Percentiles rank a stretch among this genome's conserved stretches.
These are phyloP conservation scores for Sinocyclocheilus rhinocerous DNA, from an alignment of 2,113 vertebrate genomes.

Conservation along the genomic window DNA sequence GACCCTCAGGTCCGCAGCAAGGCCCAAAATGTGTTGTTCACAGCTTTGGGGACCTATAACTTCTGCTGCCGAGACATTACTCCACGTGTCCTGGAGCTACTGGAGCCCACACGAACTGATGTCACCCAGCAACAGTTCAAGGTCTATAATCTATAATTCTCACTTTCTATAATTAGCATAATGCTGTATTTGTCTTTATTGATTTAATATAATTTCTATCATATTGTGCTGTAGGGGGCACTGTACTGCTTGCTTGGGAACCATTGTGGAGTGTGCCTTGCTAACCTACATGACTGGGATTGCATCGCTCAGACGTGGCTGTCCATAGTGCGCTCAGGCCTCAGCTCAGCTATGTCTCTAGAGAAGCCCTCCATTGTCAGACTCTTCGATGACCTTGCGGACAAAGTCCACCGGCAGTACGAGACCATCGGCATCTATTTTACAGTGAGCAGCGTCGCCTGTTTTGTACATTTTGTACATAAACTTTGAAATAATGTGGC, in stretches of 20 bases:
- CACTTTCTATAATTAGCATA: not conserved
- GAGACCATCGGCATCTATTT: constrained; percentile 94
- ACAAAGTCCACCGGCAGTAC: constrained; percentile 92
- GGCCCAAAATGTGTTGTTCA: constrained; percentile 90
- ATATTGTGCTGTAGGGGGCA: constrained; percentile 79
- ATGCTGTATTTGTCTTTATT: not conserved
- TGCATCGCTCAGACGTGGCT: constrained; percentile 92
- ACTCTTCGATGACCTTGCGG: constrained; percentile 90
- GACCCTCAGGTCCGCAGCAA: constrained; percentile 87
- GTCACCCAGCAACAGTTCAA: constrained; percentile 93
- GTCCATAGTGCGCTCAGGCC: constrained; percentile 89
- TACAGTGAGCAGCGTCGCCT: constrained; percentile 75
- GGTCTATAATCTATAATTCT: constrained; percentile 67
- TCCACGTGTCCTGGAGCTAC: constrained; percentile 87
- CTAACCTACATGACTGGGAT: constrained; percentile 92
- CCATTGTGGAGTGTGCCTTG: constrained; percentile 83
- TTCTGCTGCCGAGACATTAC: constrained; percentile 95
- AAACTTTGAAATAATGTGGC: not conserved
- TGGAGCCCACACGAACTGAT: constrained; percentile 80
- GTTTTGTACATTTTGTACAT: not conserved
- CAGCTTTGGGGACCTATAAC: constrained; percentile 88
- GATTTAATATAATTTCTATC: not conserved
- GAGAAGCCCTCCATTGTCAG: constrained; percentile 92
- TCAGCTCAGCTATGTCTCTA: constrained; percentile 88
- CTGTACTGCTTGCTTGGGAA: constrained; percentile 94